phyloP scores from a whole-genome alignment of 1,140 invertebrate genomes.

The Eulimnadia texana region DNA sequence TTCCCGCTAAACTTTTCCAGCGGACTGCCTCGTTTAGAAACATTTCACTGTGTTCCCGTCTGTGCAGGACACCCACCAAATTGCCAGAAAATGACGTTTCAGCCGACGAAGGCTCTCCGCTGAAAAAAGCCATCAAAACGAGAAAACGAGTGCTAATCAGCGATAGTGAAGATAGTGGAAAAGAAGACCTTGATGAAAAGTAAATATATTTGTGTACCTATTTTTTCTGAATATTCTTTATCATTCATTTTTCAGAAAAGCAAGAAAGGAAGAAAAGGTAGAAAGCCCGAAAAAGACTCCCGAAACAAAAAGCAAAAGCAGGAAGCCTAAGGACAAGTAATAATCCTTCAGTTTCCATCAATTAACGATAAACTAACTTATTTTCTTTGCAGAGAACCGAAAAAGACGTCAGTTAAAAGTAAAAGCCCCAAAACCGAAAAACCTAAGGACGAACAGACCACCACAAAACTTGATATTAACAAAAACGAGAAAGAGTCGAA shows the following conservation, averaged over 20 bases:
- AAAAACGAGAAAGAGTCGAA: background rate
- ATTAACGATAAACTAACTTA: no score
- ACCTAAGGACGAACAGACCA: background rate
- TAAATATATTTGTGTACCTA: background rate
- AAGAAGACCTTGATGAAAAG: background rate
- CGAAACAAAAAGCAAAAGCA: background rate
- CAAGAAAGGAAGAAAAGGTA: background rate
- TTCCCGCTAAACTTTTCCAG: background rate
- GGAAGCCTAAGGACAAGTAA: constrained; percentile 10
- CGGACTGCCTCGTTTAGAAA: background rate
- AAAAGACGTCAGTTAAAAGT: no score
- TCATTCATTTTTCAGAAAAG: background rate
- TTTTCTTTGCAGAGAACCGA: no score
- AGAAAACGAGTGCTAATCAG: background rate
- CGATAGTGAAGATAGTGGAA: background rate
- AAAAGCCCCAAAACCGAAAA: no score
- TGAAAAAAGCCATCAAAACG: background rate
- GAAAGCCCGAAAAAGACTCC: background rate
- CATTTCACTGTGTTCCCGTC: background rate
- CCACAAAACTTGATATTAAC: constrained; percentile 18
- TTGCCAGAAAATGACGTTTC: constrained; percentile 1
- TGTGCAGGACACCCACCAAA: background rate
- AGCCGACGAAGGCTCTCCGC: background rate
- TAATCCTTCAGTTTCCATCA: constrained; percentile 20
- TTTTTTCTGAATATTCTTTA: constrained; percentile 2